Evolutionary conservation across 2,113 vertebrate species (phyloP).

Genomic region (Alces alces): DNA sequence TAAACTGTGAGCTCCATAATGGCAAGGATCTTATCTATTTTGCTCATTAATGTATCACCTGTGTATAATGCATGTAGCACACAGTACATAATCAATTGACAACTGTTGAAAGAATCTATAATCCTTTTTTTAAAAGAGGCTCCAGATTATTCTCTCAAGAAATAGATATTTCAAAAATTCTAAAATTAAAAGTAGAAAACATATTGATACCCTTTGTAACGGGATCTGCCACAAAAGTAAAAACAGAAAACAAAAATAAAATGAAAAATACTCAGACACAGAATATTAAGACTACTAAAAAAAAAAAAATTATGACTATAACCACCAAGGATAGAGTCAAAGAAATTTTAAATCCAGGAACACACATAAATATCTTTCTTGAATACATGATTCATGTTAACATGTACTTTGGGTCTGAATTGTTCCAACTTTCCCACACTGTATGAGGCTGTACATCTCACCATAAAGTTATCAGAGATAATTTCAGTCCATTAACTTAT

Average conservation of each 20-base stretch:
- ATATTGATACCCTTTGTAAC: background rate
- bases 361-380: background rate
- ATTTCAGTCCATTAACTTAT: background rate
- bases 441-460: background rate
- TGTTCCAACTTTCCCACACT: background rate
- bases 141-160: background rate
- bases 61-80: background rate
- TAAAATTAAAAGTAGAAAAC: background rate
- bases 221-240: background rate
- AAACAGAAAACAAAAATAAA: background rate
- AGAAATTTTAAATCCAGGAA: background rate
- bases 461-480: background rate
- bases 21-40: background rate
- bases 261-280: background rate
- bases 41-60: background rate
- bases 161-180: background rate
- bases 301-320: background rate
- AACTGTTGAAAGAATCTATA: background rate
- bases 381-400: constrained; percentile 11
- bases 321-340: background rate
- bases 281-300: background rate
- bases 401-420: background rate
- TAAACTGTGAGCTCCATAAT: background rate
- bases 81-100: background rate
- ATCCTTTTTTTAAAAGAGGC: background rate